Evolutionary conservation across 2,888 invertebrate species (phyloP).

Genomic region (Drosophila lacicola): DNA sequence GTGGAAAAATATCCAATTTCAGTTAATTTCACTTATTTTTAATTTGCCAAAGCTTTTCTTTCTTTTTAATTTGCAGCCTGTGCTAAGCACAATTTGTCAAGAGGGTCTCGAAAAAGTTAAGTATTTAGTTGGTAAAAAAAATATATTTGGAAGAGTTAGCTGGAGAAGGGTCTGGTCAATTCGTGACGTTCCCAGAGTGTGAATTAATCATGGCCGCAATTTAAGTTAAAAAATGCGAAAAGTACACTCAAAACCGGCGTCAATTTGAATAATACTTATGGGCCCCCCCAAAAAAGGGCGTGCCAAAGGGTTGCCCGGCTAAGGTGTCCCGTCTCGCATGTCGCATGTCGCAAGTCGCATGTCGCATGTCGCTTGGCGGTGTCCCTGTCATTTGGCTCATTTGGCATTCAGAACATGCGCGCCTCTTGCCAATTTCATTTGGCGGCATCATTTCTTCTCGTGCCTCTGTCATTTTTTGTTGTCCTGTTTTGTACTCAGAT

Average conservation of each 20-base stretch:
- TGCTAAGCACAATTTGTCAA: slow-evolving; percentile 63
- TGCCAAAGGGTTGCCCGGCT: slow-evolving; percentile 61
- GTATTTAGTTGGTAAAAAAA: slow-evolving; percentile 17
- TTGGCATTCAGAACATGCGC: slow-evolving; percentile 74
- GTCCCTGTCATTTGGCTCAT: slow-evolving; percentile 76
- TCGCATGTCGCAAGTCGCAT: slow-evolving; percentile 7
- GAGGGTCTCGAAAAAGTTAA: slow-evolving; percentile 25
- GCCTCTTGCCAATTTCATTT: slow-evolving; percentile 68
- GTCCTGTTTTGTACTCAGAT: slow-evolving; percentile 4
- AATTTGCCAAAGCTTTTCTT: background rate
- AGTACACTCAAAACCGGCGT: slow-evolving; percentile 73
- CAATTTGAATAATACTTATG: slow-evolving; percentile 65
- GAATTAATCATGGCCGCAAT: slow-evolving; percentile 76
- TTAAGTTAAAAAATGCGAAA: slow-evolving; percentile 76
- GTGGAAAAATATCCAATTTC: slow-evolving; percentile 30
- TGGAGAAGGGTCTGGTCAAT: slow-evolving; percentile 35
- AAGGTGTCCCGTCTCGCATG: slow-evolving; percentile 20
- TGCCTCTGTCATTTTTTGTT: slow-evolving; percentile 60
- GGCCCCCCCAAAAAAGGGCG: slow-evolving; percentile 18
- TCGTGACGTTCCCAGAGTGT: slow-evolving; percentile 30
- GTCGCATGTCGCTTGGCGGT: slow-evolving; percentile 19
- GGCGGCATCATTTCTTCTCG: slow-evolving; percentile 63
- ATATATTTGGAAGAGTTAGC: slow-evolving; percentile 2
- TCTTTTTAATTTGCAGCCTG: slow-evolving; percentile 3
- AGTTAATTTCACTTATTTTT: slow-evolving; percentile 15